Evolutionary conservation across 2,113 vertebrate species (phyloP), one percentile per base, ranked within the genome.

Genomic region (Dryoscopus gambensis): DNA sequence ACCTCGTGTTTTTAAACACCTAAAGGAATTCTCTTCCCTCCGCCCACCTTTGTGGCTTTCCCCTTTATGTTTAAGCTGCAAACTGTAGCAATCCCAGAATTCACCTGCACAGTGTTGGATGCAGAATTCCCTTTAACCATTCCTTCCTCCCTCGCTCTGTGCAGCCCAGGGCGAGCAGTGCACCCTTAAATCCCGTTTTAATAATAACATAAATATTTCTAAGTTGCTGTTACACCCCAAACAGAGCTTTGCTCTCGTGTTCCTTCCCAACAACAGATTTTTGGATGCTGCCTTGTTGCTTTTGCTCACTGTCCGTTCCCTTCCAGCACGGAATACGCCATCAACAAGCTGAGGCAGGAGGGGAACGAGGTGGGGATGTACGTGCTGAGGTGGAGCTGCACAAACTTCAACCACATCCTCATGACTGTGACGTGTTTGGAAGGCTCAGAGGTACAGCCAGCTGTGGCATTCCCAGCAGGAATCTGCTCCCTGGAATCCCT

Each of bases 311-410:
- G 37, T 42, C 7, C 56, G 0, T 42, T 59, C 81, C 84, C 44
- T 91, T 95, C 20, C 90, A 99, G 99, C 97, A 99, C 99, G 8
- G 99, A 99, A 40, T 99, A 99, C 3, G 99, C 99, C 80, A 97
- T 98, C 95, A 98, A 98, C 95, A 99, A 99, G 79, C 95, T 99
- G 77, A 98, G 98, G 7, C 99, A 98, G 90, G 99, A 99, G 67
- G 99, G 99, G 20, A 98, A 99, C 0, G 98, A 99, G 57, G 99
- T 99, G 42, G 99, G 99, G 1, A 98, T 98, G 92, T 99, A 99
- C 2, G 98, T 99, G 63, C 93, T 99, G 91, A 98, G 99, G 52
- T 99, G 99, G 99, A 99, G 99, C 98, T 99, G 99, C 93, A 99
- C 99, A 0, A 99, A 99, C 86, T 99, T 99, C 37, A 98, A 99